These are phyloP conservation scores for Drosophila setosimentum DNA, from an alignment of 2,888 invertebrate species.

Conservation along the genomic window DNA sequence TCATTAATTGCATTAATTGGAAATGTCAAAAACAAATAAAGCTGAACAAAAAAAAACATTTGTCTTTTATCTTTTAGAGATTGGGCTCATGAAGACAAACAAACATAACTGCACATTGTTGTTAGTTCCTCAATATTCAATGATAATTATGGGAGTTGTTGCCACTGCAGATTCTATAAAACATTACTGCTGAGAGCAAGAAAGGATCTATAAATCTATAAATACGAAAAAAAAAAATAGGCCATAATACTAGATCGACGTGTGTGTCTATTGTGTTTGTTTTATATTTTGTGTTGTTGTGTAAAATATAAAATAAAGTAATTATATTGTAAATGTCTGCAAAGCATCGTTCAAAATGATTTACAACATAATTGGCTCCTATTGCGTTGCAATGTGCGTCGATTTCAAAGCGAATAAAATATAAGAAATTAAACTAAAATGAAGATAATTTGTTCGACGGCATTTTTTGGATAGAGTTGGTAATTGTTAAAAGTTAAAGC, in stretches of 20 bases:
- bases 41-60: slow-evolving; percentile 50
- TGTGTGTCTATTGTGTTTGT: not conserved
- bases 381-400: not conserved
- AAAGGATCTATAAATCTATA: not conserved
- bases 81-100: not conserved
- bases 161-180: not conserved
- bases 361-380: not conserved
- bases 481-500: not conserved
- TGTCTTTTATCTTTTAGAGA: not conserved
- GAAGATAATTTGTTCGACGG: not conserved
- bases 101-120: not conserved
- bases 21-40: slow-evolving; percentile 67
- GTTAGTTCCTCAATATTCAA: not conserved
- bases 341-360: not conserved
- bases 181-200: not conserved
- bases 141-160: not conserved
- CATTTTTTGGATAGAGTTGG: not conserved
- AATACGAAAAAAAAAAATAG: too few relatives aligned
- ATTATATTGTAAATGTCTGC: not conserved
- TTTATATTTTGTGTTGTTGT: not conserved
- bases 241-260: not conserved
- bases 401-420: not conserved
- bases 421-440: not conserved
- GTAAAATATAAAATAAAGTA: not conserved
- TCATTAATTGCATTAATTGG: slow-evolving; percentile 40